Percentiles rank a stretch among this genome's conserved stretches.
These are phyloP conservation scores for Ambastaia sidthimunki DNA, from an alignment of 2,797 vertebrate genomes.

Conservation along the genomic window DNA sequence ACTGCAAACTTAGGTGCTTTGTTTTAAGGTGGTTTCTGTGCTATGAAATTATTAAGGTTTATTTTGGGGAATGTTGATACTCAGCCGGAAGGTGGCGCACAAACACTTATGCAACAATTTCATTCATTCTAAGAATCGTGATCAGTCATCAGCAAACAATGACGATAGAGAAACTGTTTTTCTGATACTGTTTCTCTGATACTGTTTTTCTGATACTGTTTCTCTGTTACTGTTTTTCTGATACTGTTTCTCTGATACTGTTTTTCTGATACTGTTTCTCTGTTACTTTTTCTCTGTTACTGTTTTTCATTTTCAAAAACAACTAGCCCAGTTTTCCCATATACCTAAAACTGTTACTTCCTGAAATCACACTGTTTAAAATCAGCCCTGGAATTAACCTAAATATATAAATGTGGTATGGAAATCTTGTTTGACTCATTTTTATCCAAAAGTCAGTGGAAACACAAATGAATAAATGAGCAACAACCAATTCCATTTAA, in stretches of 20 bases:
- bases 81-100: slow-evolving; percentile 74
- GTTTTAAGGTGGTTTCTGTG: background rate
- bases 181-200: background rate
- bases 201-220: background rate
- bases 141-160: slow-evolving; percentile 5
- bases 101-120: slow-evolving; percentile 42
- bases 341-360: no score
- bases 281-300: background rate
- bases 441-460: background rate
- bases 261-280: background rate
- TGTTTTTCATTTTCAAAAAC: background rate
- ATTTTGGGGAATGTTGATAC: background rate
- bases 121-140: slow-evolving; percentile 24
- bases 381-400: background rate
- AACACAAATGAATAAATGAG: background rate
- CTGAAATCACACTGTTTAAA: background rate
- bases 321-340: background rate
- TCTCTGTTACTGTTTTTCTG: background rate
- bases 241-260: no score
- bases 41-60: no score
- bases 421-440: background rate
- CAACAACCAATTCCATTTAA: background rate
- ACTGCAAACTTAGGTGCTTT: no score
- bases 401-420: background rate
- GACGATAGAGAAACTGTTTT: background rate